Base-by-base conservation (phyloP, 2,888 invertebrate genomes). In the Campoletis raptor region DNA sequence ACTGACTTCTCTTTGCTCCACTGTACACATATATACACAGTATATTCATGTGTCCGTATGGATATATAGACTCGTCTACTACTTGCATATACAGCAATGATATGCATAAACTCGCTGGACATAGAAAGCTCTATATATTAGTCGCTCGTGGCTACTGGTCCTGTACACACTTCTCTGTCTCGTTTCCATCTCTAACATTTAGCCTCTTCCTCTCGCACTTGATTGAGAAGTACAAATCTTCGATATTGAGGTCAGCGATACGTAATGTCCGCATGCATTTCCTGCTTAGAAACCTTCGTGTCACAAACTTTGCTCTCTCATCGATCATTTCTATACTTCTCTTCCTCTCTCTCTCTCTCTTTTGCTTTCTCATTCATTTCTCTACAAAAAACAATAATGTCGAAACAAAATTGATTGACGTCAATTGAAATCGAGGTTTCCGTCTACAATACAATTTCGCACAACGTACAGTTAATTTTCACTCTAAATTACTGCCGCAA, bases 161-260 rank as follows among this genome's bases (percentile, higher is more conserved):
- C 76, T 36, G 36, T 40, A 12, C 57, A 37, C 42, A 45, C 72
- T 70, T 69, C 76, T 66, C 40, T 67, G 40, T 66, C 80, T 57
- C 40, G 15, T 57, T 37, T 24, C 57, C 64, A 36, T 67, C 30
- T 70, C 24, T 48, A 48, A 12, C 57, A 12, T 67, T 57, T 67
- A 52, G 48, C n/a, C 57, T 42, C 69, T 67, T 76, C 40, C 45
- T 73, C 57, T 48, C 61, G n/a, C 45, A 37, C 37, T 48, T 40
- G 61, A 69, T 57, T 70, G 66, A 73, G 64, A 42, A 64, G 36
- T 73, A 64, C 57, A 73, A 52, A 57, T 81, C 81, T 67, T 67
- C 10, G 40, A 64, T 72, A 76, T 64, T 45, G 76, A 76, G 76
- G 64, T 76, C 64, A 64, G 64, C 76, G 30, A 76, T 64, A 61